These are phyloP conservation scores for Lasioglossum baleicum DNA, from an alignment of 1,140 invertebrate species.

Conservation along the genomic window DNA sequence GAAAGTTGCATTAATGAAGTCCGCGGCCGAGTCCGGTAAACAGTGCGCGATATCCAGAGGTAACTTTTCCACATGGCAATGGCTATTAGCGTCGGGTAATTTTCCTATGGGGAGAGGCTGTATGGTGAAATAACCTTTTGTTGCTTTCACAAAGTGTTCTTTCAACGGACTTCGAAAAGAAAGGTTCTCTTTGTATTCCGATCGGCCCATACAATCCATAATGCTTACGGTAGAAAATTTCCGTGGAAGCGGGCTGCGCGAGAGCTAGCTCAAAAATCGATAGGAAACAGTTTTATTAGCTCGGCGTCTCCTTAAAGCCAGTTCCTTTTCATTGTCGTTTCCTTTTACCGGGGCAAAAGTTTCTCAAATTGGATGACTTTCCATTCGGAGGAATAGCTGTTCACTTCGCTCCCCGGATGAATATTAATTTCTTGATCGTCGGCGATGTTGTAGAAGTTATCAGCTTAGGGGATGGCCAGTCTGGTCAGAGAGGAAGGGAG, in stretches of 20 bases:
- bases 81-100: not conserved
- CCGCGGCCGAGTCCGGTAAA: too few relatives aligned
- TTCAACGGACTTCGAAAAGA: not conserved
- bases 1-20: too few relatives aligned
- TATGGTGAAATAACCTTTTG: not conserved
- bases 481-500: too few relatives aligned
- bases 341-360: not conserved
- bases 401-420: conserved; percentile 2
- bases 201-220: not conserved
- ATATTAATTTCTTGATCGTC: conserved; percentile 29
- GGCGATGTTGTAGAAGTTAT: not conserved
- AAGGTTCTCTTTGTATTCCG: not conserved
- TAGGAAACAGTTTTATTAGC: not conserved
- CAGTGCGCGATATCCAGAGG: not conserved
- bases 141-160: not conserved
- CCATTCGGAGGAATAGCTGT: not conserved
- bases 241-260: too few relatives aligned
- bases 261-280: not conserved
- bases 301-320: not conserved
- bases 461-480: not conserved
- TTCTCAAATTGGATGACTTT: not conserved
- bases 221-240: not conserved
- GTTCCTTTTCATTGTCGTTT: not conserved
- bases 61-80: not conserved
- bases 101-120: not conserved